Evolutionary conservation across 2,113 vertebrate species (phyloP), one percentile per base, ranked within the genome.

Genomic region (Aspiorhynchus laticeps): DNA sequence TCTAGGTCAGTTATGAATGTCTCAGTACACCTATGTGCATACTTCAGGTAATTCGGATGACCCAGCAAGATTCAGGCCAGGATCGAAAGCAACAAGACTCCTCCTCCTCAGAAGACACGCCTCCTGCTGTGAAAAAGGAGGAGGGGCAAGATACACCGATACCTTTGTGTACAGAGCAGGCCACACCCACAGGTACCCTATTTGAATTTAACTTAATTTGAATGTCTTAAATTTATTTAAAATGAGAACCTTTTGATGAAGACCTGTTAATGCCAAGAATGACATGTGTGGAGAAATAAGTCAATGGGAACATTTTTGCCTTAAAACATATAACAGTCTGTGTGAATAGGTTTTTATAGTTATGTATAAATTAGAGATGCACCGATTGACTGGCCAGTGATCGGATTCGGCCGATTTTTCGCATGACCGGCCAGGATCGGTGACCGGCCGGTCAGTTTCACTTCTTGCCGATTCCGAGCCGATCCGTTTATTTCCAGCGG

Each of bases 41-140:
- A 26, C 31, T 94, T 88, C 92, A 99, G 98, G 94, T 99, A 87
- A 98, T 99, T 90, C 95, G 97, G 77, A 96, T 99, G 83, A 98
- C 97, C 38, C 98, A 99, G 89, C 95, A 97, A 0, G 98, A 99
- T 85, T 91, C 96, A 80, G 96, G 96, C 85, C 98, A 98, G 83
- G 96, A 97, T 79, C 98, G 97, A 88, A 99, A 99, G 91, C 95
- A 96, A 89, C 96, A 97, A 90, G 97, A 97, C 15, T 90, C 95
- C 87, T 96, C 97, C 69, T 89, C 94, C 75, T 84, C 93, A 0
- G 97, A 98, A 69, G 96, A 98, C 59, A 84, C 91, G 67, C 94
- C 96, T 79, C 81, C 93, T 79, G 88, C 90, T 56, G 93, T 95
- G 87, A 96, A 96, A 93, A 97, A 97, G 90, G 94, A 94, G 83